A percentile compares a stretch with the other conserved stretches of the same genome.
Conservation (phyloP, 2,888 invertebrate genomes). For the Coremacera marginata region DNA sequence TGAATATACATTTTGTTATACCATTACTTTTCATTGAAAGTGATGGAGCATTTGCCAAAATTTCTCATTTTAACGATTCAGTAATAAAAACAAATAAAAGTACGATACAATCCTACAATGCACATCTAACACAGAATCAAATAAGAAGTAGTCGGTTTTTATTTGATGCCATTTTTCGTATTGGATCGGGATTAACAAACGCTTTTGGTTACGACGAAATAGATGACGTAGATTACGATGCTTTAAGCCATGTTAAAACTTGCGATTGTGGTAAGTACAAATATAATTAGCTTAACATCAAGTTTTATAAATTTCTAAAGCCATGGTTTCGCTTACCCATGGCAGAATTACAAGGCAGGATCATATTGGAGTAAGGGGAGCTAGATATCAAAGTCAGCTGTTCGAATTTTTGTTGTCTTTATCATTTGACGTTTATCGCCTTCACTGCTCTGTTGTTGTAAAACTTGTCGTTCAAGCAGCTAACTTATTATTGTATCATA, state of each 20-base stretch:
- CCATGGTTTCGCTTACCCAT: too few relatives aligned
- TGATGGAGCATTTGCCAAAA: conserved; percentile 7
- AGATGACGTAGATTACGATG: conserved; percentile 74
- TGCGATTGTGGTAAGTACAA: conserved; percentile 80
- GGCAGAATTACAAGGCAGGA: too few relatives aligned
- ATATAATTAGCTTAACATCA: background rate
- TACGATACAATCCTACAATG: background rate
- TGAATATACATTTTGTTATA: conserved; percentile 3
- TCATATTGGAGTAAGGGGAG: too few relatives aligned
- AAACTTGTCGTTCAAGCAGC: too few relatives aligned
- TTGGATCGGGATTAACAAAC: conserved; percentile 71
- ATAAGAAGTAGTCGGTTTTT: conserved; percentile 75
- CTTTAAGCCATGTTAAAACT: conserved; percentile 73
- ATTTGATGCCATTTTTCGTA: conserved; percentile 80
- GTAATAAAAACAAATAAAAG: background rate
- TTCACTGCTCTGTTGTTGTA: too few relatives aligned
- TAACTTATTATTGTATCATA: too few relatives aligned
- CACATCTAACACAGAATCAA: background rate
- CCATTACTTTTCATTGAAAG: conserved; percentile 9
- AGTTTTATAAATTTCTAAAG: background rate
- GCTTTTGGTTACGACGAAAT: conserved; percentile 70
- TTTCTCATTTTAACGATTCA: background rate
- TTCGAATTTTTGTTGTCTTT: too few relatives aligned
- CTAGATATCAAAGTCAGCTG: too few relatives aligned
- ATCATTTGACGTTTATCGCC: too few relatives aligned